phyloP scores from a whole-genome alignment of 2,113 vertebrate genomes.

The Vanacampus margaritifer region DNA sequence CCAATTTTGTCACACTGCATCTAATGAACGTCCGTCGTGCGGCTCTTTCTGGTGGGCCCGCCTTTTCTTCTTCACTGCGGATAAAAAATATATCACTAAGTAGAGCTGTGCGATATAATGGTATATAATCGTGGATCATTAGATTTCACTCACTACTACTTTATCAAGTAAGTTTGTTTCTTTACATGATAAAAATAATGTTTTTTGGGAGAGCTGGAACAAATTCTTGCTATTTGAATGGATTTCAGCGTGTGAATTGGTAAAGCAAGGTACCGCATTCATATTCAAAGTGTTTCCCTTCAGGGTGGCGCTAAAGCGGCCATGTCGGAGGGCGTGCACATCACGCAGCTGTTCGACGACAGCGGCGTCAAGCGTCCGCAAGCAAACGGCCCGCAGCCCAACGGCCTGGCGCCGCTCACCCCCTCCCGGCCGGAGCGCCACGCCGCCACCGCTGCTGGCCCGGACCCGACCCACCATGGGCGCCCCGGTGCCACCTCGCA shows the following conservation, averaged over 20 bases:
- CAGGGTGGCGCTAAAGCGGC: conserved; percentile 55
- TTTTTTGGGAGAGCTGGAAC: too few species aligned
- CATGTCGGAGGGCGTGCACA: conserved; percentile 70
- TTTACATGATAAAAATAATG: too few species aligned
- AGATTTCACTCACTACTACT: too few species aligned
- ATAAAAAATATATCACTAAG: too few species aligned
- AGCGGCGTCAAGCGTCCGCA: conserved; percentile 91
- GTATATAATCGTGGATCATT: too few species aligned
- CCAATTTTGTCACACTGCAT: too few species aligned
- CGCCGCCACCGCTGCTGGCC: conserved; percentile 47
- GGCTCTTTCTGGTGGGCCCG: too few species aligned
- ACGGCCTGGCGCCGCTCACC: conserved; percentile 78
- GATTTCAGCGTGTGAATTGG: not conserved
- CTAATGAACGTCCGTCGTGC: too few species aligned
- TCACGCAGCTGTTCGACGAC: conserved; percentile 90
- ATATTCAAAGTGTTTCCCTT: not conserved
- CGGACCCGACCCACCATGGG: conserved; percentile 74
- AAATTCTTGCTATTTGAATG: too few species aligned
- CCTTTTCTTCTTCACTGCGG: too few species aligned
- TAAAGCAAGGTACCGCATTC: not conserved
- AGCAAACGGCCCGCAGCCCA: conserved; percentile 84
- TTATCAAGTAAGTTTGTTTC: too few species aligned
- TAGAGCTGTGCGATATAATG: too few species aligned
- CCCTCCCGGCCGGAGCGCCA: conserved; percentile 82
- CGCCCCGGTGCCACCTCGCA: conserved; percentile 85